A percentile compares a stretch with the other conserved stretches of the same genome.
Conservation (phyloP, 2,113 vertebrate genomes). For the Malaclemys terrapin region DNA sequence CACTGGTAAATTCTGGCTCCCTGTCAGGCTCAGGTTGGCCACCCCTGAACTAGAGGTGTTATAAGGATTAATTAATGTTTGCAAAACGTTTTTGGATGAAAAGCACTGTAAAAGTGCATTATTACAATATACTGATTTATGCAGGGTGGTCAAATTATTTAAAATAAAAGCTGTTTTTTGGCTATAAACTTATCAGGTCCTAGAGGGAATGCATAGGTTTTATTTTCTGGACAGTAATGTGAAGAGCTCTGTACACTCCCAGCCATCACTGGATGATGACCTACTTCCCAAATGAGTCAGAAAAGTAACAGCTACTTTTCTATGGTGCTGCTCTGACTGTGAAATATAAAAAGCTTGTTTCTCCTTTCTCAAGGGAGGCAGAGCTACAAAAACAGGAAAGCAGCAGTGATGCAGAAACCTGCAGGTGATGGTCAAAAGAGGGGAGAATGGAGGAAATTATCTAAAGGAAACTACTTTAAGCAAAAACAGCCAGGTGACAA, state of each 20-base stretch:
- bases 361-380: constrained; percentile 21
- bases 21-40: too few species aligned
- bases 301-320: constrained; percentile 53
- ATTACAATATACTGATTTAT: background rate
- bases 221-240: constrained; percentile 25
- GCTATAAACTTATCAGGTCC: background rate
- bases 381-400: constrained; percentile 70
- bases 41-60: background rate
- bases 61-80: background rate
- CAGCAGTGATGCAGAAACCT: constrained; percentile 47
- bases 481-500: constrained; percentile 30
- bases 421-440: constrained; percentile 41
- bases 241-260: constrained; percentile 32
- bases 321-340: constrained; percentile 44
- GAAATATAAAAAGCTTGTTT: constrained; percentile 58
- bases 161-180: background rate
- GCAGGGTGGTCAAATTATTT: background rate
- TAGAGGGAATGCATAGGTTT: background rate
- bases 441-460: constrained; percentile 32
- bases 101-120: background rate
- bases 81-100: background rate
- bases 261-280: constrained; percentile 37
- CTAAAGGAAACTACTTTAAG: constrained; percentile 29
- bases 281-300: constrained; percentile 14
- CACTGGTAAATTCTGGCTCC: too few species aligned